Evolutionary conservation across 2,113 vertebrate genomes (phyloP), one percentile per base, ranked within the genome.

Genomic region (Sander vitreus): DNA sequence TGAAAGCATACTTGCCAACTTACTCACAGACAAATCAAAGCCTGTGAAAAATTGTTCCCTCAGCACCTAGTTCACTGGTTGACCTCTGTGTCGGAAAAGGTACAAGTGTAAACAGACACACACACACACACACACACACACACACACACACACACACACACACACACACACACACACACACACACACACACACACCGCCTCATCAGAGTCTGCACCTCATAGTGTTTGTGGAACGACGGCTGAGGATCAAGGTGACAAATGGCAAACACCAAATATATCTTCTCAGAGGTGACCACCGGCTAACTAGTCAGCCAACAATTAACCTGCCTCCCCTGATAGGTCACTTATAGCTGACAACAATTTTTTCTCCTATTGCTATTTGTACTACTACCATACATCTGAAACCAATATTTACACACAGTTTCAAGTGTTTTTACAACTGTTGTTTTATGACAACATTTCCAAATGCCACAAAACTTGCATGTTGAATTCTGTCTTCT

Each of bases 191-290:
- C 50, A 70, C 64, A 71, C 60, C 73, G 21, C 50, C 53, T 48
- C 76, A 74, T 79, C 70, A 47, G 53, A 76, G 84, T n/a, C 59
- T 59, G 39, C 70, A 50, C 63, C 73, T 72, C 62, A 14, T 1
- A 36, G 60, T 94, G 90, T 95, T 94, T 94, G 93, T 55, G 88
- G 85, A 94, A 77, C 62, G 53, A 77, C 55, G 55, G 73, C 68
- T 43, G 43, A 71, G 86, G 93, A 92, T 95, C 92, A 94, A 94
- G 92, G 93, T 93, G 92, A 94, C 91, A 84, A 91, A 91, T 53
- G 82, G 85, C 88, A 92, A 92, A 94, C 91, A 91, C 76, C 73
- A 90, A 93, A 90, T 88, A 88, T 92, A 90, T 90, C 88, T 91
- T 86, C 71, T 70, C 75, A 53, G 39, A 93, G 81, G 80, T 87